phyloP scores from a whole-genome alignment of 2,888 invertebrate species.

The Diploptera punctata region DNA sequence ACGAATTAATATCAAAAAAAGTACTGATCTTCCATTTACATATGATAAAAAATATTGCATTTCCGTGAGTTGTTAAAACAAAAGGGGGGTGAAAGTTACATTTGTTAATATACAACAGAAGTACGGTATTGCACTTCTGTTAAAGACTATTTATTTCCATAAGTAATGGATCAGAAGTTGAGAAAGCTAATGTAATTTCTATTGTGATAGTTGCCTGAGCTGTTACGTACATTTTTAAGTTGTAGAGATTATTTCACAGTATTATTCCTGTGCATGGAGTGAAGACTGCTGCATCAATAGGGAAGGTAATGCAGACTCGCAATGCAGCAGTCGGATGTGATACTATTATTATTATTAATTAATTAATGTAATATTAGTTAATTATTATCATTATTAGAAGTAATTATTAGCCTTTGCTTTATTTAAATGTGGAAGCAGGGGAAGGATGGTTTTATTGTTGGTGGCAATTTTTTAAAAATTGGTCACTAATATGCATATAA shows the following conservation, averaged over 20 bases:
- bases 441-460: constrained; percentile 37
- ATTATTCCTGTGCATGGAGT: constrained; percentile 42
- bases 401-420: constrained; percentile 42
- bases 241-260: constrained; percentile 46
- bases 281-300: constrained; percentile 40
- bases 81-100: constrained; percentile 19
- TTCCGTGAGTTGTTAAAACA: constrained; percentile 40
- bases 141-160: constrained; percentile 36
- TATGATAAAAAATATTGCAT: constrained; percentile 41
- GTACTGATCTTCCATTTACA: constrained; percentile 45
- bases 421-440: constrained; percentile 42
- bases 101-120: constrained; percentile 34
- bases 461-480: constrained; percentile 30
- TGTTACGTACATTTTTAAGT: constrained; percentile 37
- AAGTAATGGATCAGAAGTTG: constrained; percentile 27
- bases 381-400: constrained; percentile 35
- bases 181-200: constrained; percentile 39
- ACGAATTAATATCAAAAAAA: constrained; percentile 43
- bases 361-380: constrained; percentile 40
- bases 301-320: constrained; percentile 31
- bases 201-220: constrained; percentile 39
- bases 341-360: constrained; percentile 43
- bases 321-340: constrained; percentile 43
- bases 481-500: constrained; percentile 35
- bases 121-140: constrained; percentile 44